Percentiles rank a stretch among this genome's conserved stretches.
Conservation (phyloP, 2,888 invertebrate genomes). For the Herminia tarsipennalis region DNA sequence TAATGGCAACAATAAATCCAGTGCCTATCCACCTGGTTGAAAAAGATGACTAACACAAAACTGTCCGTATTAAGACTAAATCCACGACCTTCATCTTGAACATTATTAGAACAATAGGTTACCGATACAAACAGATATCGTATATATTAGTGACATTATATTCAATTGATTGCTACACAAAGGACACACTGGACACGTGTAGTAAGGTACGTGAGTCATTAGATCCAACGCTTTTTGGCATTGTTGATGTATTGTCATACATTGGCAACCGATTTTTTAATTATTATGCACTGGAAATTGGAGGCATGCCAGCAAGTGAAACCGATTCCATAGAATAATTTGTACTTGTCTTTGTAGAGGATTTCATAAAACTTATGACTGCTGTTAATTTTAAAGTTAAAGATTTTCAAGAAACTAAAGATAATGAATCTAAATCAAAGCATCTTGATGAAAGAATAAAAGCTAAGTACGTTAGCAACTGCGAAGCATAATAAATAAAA, state of each 20-base stretch:
- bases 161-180: conserved; percentile 64
- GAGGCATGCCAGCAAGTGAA: conserved; percentile 67
- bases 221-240: conserved; percentile 73
- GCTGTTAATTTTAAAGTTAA: too few relatives aligned
- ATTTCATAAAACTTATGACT: too few relatives aligned
- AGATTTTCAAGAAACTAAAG: too few relatives aligned
- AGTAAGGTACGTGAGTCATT: conserved; percentile 83
- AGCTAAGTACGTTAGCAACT: too few relatives aligned
- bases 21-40: neutral
- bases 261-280: conserved; percentile 63
- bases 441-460: too few relatives aligned
- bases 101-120: conserved; percentile 38
- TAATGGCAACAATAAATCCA: neutral
- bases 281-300: conserved; percentile 68
- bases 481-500: too few relatives aligned
- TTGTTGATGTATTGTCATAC: conserved; percentile 79
- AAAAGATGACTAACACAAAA: neutral
- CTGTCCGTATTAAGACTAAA: conserved; percentile 10
- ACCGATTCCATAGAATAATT: conserved; percentile 30
- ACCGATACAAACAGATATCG: conserved; percentile 35
- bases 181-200: conserved; percentile 79
- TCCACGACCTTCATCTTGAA: conserved; percentile 44
- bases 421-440: too few relatives aligned
- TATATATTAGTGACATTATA: conserved; percentile 40
- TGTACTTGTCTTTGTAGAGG: conserved; percentile 18